A percentile compares a stretch with the other conserved stretches of the same genome.
Evolutionary conservation across 2,113 vertebrate genomes (phyloP).

Genomic region (Bubalus kerabau): DNA sequence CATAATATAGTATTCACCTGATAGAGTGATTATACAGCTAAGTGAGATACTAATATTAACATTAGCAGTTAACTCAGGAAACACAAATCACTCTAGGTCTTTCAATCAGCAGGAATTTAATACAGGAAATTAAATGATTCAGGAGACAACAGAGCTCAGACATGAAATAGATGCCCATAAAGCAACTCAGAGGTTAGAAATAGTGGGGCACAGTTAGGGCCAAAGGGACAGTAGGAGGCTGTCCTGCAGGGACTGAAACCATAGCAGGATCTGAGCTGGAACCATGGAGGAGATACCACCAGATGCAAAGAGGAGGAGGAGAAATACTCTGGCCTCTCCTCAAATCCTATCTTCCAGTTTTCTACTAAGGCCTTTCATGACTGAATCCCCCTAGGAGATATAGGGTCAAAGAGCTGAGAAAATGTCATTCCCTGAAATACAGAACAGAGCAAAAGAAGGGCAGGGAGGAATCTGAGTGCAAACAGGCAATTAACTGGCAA

Average conservation of each 20-base stretch:
- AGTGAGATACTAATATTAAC: background rate
- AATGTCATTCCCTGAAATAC: background rate
- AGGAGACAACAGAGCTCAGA: background rate
- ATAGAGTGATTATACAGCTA: background rate
- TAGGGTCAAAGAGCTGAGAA: background rate
- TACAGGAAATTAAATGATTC: background rate
- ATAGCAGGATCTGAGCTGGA: background rate
- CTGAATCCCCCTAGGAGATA: background rate
- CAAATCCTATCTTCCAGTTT: background rate
- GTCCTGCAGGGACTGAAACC: background rate
- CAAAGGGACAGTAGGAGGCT: background rate
- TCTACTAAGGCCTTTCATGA: background rate
- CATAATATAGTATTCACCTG: background rate
- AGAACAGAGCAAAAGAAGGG: background rate
- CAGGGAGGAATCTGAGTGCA: background rate
- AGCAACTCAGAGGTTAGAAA: background rate
- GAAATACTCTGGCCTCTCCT: background rate
- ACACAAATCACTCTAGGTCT: background rate
- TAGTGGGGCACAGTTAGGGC: background rate
- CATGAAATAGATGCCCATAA: background rate
- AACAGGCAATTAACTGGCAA: background rate
- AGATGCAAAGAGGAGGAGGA: background rate
- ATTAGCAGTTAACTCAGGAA: background rate
- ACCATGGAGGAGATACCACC: background rate
- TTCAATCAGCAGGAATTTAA: background rate